Base-by-base conservation (phyloP, 2,113 vertebrate genomes). In the Dunckerocampus dactyliophorus region DNA sequence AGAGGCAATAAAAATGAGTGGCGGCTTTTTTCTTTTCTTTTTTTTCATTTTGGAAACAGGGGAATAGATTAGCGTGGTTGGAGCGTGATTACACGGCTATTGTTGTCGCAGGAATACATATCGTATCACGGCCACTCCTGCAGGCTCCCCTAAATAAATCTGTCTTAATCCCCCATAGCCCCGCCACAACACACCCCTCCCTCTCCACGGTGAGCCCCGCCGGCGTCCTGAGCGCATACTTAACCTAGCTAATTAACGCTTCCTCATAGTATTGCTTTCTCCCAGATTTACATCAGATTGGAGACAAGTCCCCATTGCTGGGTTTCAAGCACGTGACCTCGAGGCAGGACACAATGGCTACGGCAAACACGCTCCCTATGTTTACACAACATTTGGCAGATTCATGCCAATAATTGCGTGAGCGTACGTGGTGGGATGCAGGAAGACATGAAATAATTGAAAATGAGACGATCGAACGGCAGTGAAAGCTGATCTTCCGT, bases 241-340 rank as follows among this genome's bases (percentile, higher is more conserved):
- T 85, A 88, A 81, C 86, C 74, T 69, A 79, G 81, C 86, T 88
- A 88, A 88, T 88, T 88, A 88, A 88, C 84, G 85, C 84, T 84
- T 86, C 81, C 82, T 71, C 76, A 14, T 43, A 43, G 84, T 83
- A 79, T 85, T 81, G 80, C 75, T 69, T 65, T 70, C 47, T 56
- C 63, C 67, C 49, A 74, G 69, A 85, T 86, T 78, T 81, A 79
- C 82, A 82, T 75, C 7, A 5, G 4, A 34, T 34, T 5, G 31
- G 31, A 34, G 31, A 34, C 31, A 34, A 34, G 31, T 34, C 24
- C 24, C 24, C 24, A 28, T 28, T 34, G 31, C 31, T 34, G 31
- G 31, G 5, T 34, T 34, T 34, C 31, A 34, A 34, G 2, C 24
- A 28, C 5, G 24, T 28, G 24, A 28, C 24, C 24, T 28, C 24